A percentile compares a stretch with the other conserved stretches of the same genome.
Conservation (phyloP, 2,797 vertebrate species). For the Alauda arvensis region DNA sequence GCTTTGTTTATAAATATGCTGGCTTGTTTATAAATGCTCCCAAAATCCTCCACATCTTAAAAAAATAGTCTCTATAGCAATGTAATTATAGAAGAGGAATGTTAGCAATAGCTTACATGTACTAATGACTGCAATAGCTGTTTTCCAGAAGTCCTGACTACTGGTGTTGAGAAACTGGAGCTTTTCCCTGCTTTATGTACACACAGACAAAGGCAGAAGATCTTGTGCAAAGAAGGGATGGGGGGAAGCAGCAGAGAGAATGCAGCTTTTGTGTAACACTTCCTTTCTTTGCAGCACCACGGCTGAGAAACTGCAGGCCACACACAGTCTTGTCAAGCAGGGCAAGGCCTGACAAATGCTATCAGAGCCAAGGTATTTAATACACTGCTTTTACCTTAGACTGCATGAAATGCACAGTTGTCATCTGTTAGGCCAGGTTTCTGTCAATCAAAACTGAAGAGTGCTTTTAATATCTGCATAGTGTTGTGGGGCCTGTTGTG, state of each 20-base stretch:
- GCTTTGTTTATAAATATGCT: conserved; percentile 67
- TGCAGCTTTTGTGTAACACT: conserved; percentile 17
- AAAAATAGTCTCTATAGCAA: conserved; percentile 24
- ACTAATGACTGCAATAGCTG: background rate
- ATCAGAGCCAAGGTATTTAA: background rate
- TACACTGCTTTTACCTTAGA: background rate
- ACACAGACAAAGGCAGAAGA: conserved; percentile 3
- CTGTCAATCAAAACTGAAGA: background rate
- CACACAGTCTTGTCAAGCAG: background rate
- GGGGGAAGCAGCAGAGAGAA: conserved; percentile 2
- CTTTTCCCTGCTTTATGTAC: background rate
- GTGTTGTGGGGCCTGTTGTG: background rate
- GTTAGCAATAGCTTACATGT: background rate
- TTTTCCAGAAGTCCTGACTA: background rate
- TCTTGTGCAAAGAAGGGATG: background rate
- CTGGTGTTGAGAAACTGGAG: background rate
- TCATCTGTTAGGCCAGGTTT: conserved; percentile 7
- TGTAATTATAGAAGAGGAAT: background rate
- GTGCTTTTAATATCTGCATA: background rate
- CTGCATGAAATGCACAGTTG: background rate
- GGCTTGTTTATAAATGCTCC: conserved; percentile 54
- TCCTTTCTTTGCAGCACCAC: background rate
- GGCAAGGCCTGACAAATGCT: background rate
- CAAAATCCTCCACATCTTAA: conserved; percentile 13
- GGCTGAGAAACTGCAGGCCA: conserved; percentile 25